These are phyloP conservation scores for Acleris emargana DNA, from an alignment of 2,888 invertebrate species.

Conservation along the genomic window DNA sequence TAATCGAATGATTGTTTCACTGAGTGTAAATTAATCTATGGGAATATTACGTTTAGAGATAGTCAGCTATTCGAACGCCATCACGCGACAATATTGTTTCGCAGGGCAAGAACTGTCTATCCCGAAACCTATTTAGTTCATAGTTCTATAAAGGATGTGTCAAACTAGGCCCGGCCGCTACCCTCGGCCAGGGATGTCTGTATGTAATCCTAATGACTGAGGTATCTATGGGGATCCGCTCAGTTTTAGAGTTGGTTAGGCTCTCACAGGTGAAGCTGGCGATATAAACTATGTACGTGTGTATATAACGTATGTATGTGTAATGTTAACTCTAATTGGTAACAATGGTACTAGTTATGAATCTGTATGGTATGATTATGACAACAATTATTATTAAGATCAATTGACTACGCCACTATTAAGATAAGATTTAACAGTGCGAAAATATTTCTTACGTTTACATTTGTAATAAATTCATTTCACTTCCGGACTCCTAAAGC, in stretches of 20 bases:
- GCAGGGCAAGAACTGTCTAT: constrained; percentile 2
- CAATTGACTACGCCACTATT: constrained; percentile 69
- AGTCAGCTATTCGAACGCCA: constrained; percentile 11
- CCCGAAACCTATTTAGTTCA: constrained; percentile 3
- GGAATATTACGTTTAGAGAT: constrained; percentile 14
- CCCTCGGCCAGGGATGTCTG: background rate
- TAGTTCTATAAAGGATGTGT: background rate
- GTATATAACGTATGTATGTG: constrained; percentile 38
- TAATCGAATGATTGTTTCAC: constrained; percentile 15
- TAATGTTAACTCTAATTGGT: constrained; percentile 68
- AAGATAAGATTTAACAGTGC: constrained; percentile 76
- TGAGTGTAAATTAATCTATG: constrained; percentile 16
- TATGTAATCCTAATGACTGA: background rate
- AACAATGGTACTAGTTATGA: constrained; percentile 68
- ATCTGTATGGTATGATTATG: constrained; percentile 54
- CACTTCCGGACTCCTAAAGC: constrained; percentile 82
- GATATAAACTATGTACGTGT: constrained; percentile 11
- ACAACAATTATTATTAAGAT: constrained; percentile 54
- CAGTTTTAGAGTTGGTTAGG: background rate
- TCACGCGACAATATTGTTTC: background rate
- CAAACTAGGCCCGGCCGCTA: constrained; percentile 4
- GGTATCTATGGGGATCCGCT: background rate
- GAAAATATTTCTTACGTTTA: constrained; percentile 81
- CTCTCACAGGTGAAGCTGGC: constrained; percentile 7
- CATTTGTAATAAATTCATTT: constrained; percentile 80